A percentile compares a stretch with the other conserved stretches of the same genome.
phyloP scores from a whole-genome alignment of 2,888 invertebrate species.

The Hermaeophaga mercurialis region DNA sequence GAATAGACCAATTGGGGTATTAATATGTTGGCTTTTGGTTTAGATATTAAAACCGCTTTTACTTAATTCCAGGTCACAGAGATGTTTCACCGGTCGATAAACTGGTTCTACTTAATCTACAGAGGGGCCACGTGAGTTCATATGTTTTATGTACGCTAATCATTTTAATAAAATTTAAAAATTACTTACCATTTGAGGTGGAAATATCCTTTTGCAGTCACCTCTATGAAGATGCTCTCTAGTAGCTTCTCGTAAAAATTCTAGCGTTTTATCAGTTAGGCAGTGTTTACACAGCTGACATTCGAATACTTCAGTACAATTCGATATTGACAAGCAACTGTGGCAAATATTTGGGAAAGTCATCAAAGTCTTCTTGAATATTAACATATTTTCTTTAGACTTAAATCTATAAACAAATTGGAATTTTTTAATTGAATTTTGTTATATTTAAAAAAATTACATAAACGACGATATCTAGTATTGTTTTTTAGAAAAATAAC shows the following conservation, averaged over 20 bases:
- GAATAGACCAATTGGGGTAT: too few species aligned
- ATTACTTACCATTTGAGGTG: conserved; percentile 66
- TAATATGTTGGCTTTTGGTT: too few species aligned
- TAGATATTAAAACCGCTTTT: too few species aligned
- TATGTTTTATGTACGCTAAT: too few species aligned
- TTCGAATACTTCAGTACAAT: conserved; percentile 68
- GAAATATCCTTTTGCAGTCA: conserved; percentile 82
- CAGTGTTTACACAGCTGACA: conserved; percentile 85
- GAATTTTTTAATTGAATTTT: too few species aligned
- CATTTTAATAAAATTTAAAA: neutral
- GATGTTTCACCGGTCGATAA: too few species aligned
- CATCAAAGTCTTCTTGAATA: conserved; percentile 79
- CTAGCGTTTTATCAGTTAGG: conserved; percentile 64
- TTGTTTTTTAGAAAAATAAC: too few species aligned
- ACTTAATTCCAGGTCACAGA: too few species aligned
- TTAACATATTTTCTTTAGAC: conserved; percentile 51
- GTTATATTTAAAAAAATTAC: too few species aligned
- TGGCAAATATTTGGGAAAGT: conserved; percentile 74
- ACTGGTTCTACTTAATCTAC: too few species aligned
- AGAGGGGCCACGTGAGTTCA: too few species aligned
- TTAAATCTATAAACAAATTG: conserved; percentile 42
- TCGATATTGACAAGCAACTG: conserved; percentile 60
- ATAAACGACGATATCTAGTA: too few species aligned
- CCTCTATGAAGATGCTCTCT: conserved; percentile 80
- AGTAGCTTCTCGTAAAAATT: conserved; percentile 70